These are phyloP conservation scores for Augochlora pura DNA, from an alignment of 1,140 invertebrate species.

Conservation along the genomic window DNA sequence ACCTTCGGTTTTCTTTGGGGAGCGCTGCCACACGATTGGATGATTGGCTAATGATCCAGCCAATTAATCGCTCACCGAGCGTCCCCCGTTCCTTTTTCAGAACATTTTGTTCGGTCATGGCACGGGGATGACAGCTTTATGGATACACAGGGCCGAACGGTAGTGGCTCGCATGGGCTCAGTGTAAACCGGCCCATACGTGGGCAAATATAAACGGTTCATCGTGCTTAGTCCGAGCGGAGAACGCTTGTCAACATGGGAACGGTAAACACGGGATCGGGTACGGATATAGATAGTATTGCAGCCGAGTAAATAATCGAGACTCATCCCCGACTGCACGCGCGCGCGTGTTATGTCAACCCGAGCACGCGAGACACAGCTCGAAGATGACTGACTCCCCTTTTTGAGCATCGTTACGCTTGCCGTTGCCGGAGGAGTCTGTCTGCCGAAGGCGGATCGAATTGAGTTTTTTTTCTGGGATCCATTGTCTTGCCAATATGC, in stretches of 20 bases:
- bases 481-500: too few species aligned
- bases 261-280: slow-evolving; percentile 62
- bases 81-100: not conserved
- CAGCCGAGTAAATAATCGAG: slow-evolving; percentile 62
- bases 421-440: too few species aligned
- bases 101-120: slow-evolving; percentile 16
- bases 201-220: slow-evolving; percentile 61
- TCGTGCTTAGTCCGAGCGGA: slow-evolving; percentile 55
- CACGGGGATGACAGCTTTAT: slow-evolving; percentile 23
- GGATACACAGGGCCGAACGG: slow-evolving; percentile 10
- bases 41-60: slow-evolving; percentile 8
- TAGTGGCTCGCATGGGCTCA: not conserved
- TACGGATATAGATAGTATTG: slow-evolving; percentile 63
- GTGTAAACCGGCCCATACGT: slow-evolving; percentile 42
- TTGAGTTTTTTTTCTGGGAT: too few species aligned
- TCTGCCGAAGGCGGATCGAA: too few species aligned
- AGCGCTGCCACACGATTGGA: not conserved
- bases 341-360: slow-evolving; percentile 56
- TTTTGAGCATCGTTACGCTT: slow-evolving; percentile 1
- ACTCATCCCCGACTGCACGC: slow-evolving; percentile 33
- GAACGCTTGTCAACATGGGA: slow-evolving; percentile 64
- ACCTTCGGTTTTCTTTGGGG: too few species aligned
- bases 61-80: slow-evolving; percentile 25
- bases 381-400: slow-evolving; percentile 17
- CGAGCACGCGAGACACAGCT: slow-evolving; percentile 46